Evolutionary conservation across 1,140 invertebrate species (phyloP), one percentile per base, ranked within the genome.

Genomic region (Scaptomyza pallida): DNA sequence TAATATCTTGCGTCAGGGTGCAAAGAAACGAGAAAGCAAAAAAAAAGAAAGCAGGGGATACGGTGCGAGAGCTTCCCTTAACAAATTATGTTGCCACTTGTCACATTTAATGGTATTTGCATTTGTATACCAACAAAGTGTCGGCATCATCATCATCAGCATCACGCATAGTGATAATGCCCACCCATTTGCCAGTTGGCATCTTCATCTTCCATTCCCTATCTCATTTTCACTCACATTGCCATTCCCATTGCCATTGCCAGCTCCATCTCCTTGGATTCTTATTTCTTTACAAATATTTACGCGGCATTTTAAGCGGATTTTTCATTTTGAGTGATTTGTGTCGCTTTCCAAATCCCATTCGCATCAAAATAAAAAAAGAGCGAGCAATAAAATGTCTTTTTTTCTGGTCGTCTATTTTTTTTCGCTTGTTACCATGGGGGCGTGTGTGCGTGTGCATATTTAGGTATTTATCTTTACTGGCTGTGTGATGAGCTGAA

Each of bases 1-100:
- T 89, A 88, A 88, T 78, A 89, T 78, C 63, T 43, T 19, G 50
- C 6, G 62, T 10, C 26, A 33, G 62, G 19, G 16, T 12, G 40
- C 48, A 17, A 16, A 15, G 8, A 12, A 26, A 10, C 23, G 6
- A 52, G 45, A 60, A 35, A 61, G 50, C 52, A 50, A n/a, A 35
- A 41, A 41, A 1, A 1, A 10, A 52, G 45, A 60, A 35, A 61
- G 50, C 52, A 50, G 23, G 26, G 52, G 51, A 65, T 21, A 30
- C 47, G 50, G 44, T 44, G 59, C 2, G 26, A 37, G 68, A 69
- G 78, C 78, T 68, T 77, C 73, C 54, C 83, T 71, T 78, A 78
- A 81, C 78, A 88, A 88, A 88, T 88, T 89, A 88, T 88, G 82
- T 89, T 88, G 83, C 83, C 83, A 89, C 82, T 88, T 88, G 82